These are phyloP conservation scores for Arvicanthis niloticus DNA, from an alignment of 2,113 vertebrate genomes.

Conservation along the genomic window DNA sequence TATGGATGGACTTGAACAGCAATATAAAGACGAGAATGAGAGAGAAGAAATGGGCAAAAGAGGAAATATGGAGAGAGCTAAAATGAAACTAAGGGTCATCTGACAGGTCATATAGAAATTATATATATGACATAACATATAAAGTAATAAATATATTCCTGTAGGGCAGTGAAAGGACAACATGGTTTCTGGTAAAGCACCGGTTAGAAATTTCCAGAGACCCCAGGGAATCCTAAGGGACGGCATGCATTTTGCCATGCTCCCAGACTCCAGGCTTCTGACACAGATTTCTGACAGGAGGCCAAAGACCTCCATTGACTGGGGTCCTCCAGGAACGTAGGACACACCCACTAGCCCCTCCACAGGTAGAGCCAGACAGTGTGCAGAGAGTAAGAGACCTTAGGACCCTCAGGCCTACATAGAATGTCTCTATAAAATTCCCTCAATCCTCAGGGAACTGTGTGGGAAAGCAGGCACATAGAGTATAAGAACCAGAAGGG, in stretches of 20 bases:
- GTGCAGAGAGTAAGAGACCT: not conserved
- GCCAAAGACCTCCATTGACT: too few species aligned
- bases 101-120: not conserved
- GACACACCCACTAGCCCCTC: too few species aligned
- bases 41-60: not conserved
- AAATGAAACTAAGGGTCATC: not conserved
- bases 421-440: not conserved
- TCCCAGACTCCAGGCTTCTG: too few species aligned
- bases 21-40: not conserved
- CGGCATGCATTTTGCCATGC: too few species aligned
- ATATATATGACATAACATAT: not conserved
- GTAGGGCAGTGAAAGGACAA: too few species aligned
- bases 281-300: too few species aligned
- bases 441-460: not conserved
- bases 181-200: too few species aligned
- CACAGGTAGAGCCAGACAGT: not conserved
- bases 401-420: not conserved
- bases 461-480: not conserved
- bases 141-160: not conserved
- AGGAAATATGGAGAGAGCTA: not conserved
- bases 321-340: too few species aligned
- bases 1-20: too few species aligned
- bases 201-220: too few species aligned
- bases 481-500: not conserved
- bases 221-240: too few species aligned